Percentiles rank a stretch among this genome's conserved stretches.
phyloP scores from a whole-genome alignment of 2,797 vertebrate genomes.

The Xenentodon cancila region DNA sequence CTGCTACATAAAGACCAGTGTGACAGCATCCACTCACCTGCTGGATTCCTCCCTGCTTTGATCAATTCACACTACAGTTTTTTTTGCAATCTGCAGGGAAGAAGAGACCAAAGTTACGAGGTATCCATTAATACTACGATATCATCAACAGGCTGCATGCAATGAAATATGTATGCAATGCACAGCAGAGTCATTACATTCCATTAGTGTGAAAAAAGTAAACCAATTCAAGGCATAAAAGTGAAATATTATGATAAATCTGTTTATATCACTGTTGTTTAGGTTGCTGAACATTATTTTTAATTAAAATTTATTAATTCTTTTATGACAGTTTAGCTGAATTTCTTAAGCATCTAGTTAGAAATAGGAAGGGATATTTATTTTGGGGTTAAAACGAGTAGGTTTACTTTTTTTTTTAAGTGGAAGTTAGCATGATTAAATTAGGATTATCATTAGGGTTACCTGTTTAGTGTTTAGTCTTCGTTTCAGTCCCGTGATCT shows the following conservation, averaged over 20 bases:
- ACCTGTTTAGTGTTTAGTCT: constrained; percentile 99
- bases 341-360: constrained; percentile 93
- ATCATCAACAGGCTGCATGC: constrained; percentile 82
- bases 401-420: constrained; percentile 99
- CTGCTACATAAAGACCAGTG: not conserved
- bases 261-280: constrained; percentile 89
- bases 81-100: constrained; percentile 64
- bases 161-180: constrained; percentile 75
- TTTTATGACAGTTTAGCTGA: constrained; percentile 75
- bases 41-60: constrained; percentile 38
- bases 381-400: constrained; percentile 87
- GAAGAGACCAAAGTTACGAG: constrained; percentile 41
- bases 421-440: constrained; percentile 95
- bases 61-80: constrained; percentile 43
- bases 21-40: constrained; percentile 61
- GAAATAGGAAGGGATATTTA: constrained; percentile 92
- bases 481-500: constrained; percentile 97
- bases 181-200: constrained; percentile 74
- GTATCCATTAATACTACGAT: not conserved
- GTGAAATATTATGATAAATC: constrained; percentile 82
- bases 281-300: constrained; percentile 92
- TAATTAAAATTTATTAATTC: constrained; percentile 90
- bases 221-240: constrained; percentile 92
- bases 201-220: constrained; percentile 98
- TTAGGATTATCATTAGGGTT: constrained; percentile 96